Evolutionary conservation across 1,140 invertebrate genomes (phyloP).

Genomic region (Acyrthosiphon pisum): DNA sequence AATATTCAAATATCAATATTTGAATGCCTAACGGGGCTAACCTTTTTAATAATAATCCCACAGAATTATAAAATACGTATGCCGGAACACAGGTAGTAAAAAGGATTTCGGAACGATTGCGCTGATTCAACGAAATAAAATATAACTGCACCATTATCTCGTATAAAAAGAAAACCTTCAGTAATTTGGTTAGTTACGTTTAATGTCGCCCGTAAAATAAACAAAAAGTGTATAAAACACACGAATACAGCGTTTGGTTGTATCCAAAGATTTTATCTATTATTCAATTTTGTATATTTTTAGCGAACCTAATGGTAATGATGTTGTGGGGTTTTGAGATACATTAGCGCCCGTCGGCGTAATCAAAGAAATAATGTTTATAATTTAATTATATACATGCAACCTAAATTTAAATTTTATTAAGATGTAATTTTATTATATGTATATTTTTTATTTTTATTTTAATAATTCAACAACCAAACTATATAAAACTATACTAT

Average conservation of each 20-base stretch:
- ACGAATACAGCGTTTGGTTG: not conserved
- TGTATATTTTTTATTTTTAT: not conserved
- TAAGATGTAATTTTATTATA: not conserved
- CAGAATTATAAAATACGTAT: not conserved
- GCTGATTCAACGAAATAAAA: not conserved
- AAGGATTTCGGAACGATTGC: not conserved
- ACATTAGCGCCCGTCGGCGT: not conserved
- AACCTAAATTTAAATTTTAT: constrained; percentile 11
- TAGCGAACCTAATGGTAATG: not conserved
- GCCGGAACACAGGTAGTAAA: not conserved
- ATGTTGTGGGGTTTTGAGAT: not conserved
- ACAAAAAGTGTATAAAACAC: not conserved
- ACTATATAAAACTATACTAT: not conserved
- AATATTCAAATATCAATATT: constrained; percentile 13
- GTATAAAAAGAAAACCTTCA: not conserved
- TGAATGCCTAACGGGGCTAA: not conserved
- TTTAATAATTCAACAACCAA: constrained; percentile 12
- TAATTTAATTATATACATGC: not conserved
- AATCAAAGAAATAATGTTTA: constrained; percentile 6
- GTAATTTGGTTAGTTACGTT: not conserved
- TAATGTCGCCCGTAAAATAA: not conserved
- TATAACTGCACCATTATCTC: not conserved
- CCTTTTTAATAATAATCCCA: not conserved
- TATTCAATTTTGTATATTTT: constrained; percentile 14
- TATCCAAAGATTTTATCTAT: not conserved